Evolutionary conservation across 92 coral and sea anemone genomes (phyloP), one percentile per base, ranked within the genome.

Genomic region (Phenganax marumi): DNA sequence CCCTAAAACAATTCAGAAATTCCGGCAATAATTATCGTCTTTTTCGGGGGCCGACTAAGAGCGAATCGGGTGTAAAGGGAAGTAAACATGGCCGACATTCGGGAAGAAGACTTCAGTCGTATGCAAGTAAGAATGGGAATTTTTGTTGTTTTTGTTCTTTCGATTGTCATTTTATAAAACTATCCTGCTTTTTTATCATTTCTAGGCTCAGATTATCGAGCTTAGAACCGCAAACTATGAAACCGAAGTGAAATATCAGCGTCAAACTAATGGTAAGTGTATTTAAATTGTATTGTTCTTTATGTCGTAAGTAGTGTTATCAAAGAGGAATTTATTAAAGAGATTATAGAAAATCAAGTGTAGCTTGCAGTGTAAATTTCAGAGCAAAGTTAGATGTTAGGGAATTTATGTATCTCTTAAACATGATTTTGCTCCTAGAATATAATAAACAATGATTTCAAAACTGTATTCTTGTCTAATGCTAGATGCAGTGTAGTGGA

Each of bases 191-290:
- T 1, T 70, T 10, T 70, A 33, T 9, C 10, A 14, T 25, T 70
- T 73, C 10, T 61, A 95, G 98, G 91, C 93, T 70, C 98, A 95
- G 86, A 89, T 95, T 22, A 95, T 95, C 76, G 98, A 95, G 64
- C 86, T 95, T 76, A 90, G 98, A 47, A 95, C 98, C 23, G 70
- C 87, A 76, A 95, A 95, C 88, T 95, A 95, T 70, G 98, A 95
- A 68, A 86, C 88, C 10, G 98, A 92, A 81, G 89, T 85, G 8
- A 90, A 89, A 62, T 87, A 86, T 57, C 93, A 92, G 73, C 84
- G 96, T 13, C 92, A 87, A 17, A 87, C 77, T 55, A 49, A 89
- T 74, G 97, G 97, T 91, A 21, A 60, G 82, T 50, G 50, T 50
- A 24, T 22, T 9, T 58, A 58, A 23, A 58, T 58, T 23, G 19